Evolutionary conservation across 2,888 invertebrate species (phyloP).

Genomic region (Luffia ferchaultella): DNA sequence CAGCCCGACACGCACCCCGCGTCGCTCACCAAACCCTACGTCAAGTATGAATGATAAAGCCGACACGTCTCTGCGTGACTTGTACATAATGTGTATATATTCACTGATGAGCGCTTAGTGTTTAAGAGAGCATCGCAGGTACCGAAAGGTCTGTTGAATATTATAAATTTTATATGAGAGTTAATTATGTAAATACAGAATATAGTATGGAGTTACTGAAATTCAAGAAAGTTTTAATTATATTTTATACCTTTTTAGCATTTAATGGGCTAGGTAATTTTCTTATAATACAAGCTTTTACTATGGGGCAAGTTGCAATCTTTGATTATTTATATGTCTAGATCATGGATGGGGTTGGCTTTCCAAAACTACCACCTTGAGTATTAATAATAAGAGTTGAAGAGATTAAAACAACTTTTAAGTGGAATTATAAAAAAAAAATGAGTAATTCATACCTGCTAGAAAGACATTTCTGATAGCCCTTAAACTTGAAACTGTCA

Average conservation of each 20-base stretch:
- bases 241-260: conserved; percentile 8
- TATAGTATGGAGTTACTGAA: neutral
- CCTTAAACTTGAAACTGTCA: too few species aligned
- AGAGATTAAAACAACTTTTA: too few species aligned
- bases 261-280: too few species aligned
- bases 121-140: conserved; percentile 13
- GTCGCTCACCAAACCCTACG: conserved; percentile 47
- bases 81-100: conserved; percentile 14
- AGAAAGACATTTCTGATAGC: too few species aligned
- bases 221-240: neutral
- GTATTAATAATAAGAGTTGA: too few species aligned
- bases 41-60: conserved; percentile 52
- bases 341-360: too few species aligned
- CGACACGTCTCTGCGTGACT: neutral
- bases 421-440: too few species aligned
- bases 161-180: conserved; percentile 52
- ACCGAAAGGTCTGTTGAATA: conserved; percentile 36
- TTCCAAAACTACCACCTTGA: too few species aligned
- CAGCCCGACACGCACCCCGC: conserved; percentile 16
- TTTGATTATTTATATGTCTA: too few species aligned
- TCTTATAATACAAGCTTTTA: too few species aligned
- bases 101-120: neutral
- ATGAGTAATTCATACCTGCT: too few species aligned
- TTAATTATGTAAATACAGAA: conserved; percentile 19
- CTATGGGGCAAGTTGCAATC: too few species aligned